Conservation (phyloP, 2,888 invertebrate genomes). For the Aleiodes alternator region DNA sequence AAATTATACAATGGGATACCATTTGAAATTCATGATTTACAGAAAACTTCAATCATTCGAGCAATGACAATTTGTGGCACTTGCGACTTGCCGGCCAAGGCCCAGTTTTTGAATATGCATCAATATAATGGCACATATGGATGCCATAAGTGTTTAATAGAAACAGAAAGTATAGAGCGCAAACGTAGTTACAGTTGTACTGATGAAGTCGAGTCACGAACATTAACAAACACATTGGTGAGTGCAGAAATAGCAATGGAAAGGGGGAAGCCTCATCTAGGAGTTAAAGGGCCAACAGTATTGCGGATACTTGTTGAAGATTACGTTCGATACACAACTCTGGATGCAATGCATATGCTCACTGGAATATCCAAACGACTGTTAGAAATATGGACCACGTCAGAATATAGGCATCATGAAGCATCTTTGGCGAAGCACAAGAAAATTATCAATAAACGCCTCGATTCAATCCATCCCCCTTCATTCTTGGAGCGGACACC, state of each 20-base stretch:
- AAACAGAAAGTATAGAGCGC: neutral
- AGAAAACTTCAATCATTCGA: neutral
- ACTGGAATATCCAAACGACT: neutral
- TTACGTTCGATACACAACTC: neutral
- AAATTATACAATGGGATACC: conserved; percentile 5
- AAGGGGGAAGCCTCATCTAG: conserved; percentile 2
- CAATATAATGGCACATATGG: conserved; percentile 37
- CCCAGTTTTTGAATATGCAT: conserved; percentile 41
- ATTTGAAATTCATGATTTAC: neutral
- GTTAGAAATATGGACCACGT: neutral
- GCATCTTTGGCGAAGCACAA: too few species aligned
- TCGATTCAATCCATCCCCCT: conserved; percentile 46
- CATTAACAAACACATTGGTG: conserved; percentile 4
- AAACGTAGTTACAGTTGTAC: neutral
- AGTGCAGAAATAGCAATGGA: neutral
- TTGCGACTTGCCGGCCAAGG: conserved; percentile 42
- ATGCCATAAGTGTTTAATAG: conserved; percentile 36
- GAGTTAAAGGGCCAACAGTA: conserved; percentile 50
- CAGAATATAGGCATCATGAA: too few species aligned
- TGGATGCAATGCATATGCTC: neutral
- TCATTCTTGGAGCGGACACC: conserved; percentile 50
- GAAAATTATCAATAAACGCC: conserved; percentile 7
- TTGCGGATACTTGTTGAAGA: neutral
- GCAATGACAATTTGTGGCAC: conserved; percentile 36
- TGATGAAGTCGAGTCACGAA: neutral